A percentile compares a stretch with the other conserved stretches of the same genome.
These are phyloP conservation scores for Pterois miles DNA, from an alignment of 2,797 vertebrate genomes.

Conservation along the genomic window DNA sequence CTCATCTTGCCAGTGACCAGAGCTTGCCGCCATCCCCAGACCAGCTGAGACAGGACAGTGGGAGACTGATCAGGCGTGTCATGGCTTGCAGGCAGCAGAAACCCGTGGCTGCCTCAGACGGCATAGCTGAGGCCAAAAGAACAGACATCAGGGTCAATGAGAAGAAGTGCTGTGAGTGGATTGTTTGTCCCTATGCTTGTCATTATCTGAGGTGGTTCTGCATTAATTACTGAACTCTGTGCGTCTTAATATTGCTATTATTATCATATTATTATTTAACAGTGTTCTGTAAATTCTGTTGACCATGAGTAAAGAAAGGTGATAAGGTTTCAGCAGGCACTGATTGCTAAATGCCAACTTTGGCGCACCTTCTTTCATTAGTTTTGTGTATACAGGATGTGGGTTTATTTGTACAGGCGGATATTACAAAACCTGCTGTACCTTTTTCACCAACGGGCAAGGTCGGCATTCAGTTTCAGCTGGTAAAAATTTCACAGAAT, in stretches of 20 bases:
- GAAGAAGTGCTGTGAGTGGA: constrained; percentile 82
- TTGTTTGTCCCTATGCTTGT: too few species aligned
- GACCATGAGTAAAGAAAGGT: not conserved
- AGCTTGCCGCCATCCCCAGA: not conserved
- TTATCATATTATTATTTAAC: not conserved
- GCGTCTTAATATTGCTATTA: not conserved
- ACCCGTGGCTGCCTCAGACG: constrained; percentile 22
- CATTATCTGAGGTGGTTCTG: not conserved
- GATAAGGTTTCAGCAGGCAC: not conserved
- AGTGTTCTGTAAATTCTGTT: not conserved
- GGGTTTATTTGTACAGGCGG: not conserved
- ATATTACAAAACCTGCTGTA: not conserved
- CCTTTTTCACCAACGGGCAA: not conserved
- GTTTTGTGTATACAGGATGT: not conserved
- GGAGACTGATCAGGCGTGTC: not conserved
- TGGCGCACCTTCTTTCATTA: not conserved
- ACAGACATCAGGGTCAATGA: constrained; percentile 62
- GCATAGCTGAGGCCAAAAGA: constrained; percentile 55
- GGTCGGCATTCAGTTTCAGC: not conserved
- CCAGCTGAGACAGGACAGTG: constrained; percentile 14
- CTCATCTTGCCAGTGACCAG: constrained; percentile 26
- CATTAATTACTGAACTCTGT: not conserved
- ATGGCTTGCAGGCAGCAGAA: constrained; percentile 69
- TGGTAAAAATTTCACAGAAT: not conserved
- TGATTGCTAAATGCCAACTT: constrained; percentile 25